Conservation (phyloP, 2,113 vertebrate species). For the Suricata suricatta region DNA sequence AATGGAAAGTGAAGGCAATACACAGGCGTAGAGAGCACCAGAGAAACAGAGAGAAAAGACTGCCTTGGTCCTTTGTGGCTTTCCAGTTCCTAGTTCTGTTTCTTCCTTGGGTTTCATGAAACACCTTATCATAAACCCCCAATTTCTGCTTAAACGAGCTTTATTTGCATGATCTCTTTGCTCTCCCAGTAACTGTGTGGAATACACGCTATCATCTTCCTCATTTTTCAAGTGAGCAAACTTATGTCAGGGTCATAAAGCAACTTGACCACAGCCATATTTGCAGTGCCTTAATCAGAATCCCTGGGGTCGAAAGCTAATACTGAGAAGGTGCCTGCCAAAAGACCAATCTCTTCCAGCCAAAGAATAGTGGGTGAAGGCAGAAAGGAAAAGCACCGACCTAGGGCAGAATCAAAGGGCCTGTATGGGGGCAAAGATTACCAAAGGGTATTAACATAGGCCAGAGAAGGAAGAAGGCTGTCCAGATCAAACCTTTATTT, state of each 20-base stretch:
- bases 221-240: not conserved
- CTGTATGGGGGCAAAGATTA: not conserved
- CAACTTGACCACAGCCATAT: not conserved
- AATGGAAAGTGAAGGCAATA: not conserved
- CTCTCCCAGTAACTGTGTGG: not conserved
- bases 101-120: conserved; percentile 3
- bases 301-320: not conserved
- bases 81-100: not conserved
- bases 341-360: not conserved
- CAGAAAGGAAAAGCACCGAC: not conserved
- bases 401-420: not conserved
- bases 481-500: not conserved
- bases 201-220: not conserved
- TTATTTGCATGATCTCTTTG: not conserved
- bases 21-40: not conserved
- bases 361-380: not conserved
- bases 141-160: not conserved
- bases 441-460: not conserved
- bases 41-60: not conserved
- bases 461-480: not conserved
- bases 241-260: not conserved
- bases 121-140: not conserved
- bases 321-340: not conserved
- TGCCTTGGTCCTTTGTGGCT: not conserved
- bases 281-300: not conserved